Conservation (phyloP, 2,797 vertebrate species). For the Neopelma chrysocephalum region DNA sequence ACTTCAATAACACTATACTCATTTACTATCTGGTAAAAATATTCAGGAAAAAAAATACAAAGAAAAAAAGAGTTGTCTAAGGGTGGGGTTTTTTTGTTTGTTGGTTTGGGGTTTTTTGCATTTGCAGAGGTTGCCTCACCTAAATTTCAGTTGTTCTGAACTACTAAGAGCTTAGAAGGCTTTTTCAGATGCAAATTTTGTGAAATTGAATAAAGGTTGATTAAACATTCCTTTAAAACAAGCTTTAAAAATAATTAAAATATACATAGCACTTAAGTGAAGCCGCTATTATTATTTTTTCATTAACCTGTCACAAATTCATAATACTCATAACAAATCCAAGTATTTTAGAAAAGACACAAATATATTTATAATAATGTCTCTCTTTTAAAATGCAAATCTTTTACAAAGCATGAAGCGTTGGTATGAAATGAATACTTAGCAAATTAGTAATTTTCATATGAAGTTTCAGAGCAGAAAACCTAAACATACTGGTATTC, state of each 20-base stretch:
- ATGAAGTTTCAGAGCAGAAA: too few relatives aligned
- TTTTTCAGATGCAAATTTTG: neutral
- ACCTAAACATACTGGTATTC: too few relatives aligned
- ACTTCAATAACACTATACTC: neutral
- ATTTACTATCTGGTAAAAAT: neutral
- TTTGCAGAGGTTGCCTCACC: neutral
- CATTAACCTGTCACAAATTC: neutral
- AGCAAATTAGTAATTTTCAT: too few relatives aligned
- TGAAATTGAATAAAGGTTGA: neutral
- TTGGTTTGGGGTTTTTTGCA: neutral
- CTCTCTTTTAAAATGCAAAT: too few relatives aligned
- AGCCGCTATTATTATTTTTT: neutral
- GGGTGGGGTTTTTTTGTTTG: too few relatives aligned
- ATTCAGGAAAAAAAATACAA: neutral
- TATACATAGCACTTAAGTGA: neutral
- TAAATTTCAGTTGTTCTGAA: neutral
- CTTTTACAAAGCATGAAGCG: too few relatives aligned
- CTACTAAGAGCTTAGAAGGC: neutral
- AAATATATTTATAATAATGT: too few relatives aligned
- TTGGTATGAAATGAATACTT: too few relatives aligned
- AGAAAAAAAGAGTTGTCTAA: too few relatives aligned
- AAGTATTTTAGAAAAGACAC: neutral
- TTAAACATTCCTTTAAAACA: neutral
- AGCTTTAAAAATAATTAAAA: neutral
- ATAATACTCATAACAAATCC: neutral